Evolutionary conservation across 2,888 invertebrate genomes (phyloP).

Genomic region (Trachelus troglodyta): DNA sequence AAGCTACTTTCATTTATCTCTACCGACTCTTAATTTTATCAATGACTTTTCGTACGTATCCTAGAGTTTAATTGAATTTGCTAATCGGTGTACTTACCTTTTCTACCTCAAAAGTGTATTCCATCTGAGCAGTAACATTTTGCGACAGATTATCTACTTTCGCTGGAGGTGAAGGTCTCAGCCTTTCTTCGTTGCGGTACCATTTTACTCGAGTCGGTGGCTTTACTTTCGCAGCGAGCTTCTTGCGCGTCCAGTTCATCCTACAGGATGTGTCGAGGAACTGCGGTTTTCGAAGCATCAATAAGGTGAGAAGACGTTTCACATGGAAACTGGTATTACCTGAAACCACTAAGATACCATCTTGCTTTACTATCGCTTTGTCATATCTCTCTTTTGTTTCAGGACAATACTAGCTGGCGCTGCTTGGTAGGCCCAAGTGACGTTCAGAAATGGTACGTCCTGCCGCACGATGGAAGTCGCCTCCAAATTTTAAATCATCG

Average conservation of each 20-base stretch:
- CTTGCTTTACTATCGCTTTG: not conserved
- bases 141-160: constrained; percentile 56
- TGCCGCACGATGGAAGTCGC: constrained; percentile 36
- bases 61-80: not conserved
- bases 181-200: constrained; percentile 36
- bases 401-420: constrained; percentile 58
- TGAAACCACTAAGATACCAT: not conserved
- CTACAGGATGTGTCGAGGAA: constrained; percentile 22
- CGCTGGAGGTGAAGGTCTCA: constrained; percentile 55
- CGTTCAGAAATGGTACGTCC: constrained; percentile 58
- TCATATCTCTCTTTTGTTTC: constrained; percentile 23
- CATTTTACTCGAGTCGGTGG: constrained; percentile 38
- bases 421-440: constrained; percentile 59
- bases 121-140: constrained; percentile 21
- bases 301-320: constrained; percentile 31
- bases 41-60: not conserved
- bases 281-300: constrained; percentile 31
- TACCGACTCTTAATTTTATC: not conserved
- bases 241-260: constrained; percentile 25
- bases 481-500: constrained; percentile 19
- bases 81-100: not conserved
- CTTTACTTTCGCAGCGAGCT: constrained; percentile 39
- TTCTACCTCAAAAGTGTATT: not conserved
- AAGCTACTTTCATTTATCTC: not conserved
- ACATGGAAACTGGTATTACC: not conserved